Evolutionary conservation across 2,113 vertebrate genomes (phyloP).

Genomic region (Phaethornis superciliosus): DNA sequence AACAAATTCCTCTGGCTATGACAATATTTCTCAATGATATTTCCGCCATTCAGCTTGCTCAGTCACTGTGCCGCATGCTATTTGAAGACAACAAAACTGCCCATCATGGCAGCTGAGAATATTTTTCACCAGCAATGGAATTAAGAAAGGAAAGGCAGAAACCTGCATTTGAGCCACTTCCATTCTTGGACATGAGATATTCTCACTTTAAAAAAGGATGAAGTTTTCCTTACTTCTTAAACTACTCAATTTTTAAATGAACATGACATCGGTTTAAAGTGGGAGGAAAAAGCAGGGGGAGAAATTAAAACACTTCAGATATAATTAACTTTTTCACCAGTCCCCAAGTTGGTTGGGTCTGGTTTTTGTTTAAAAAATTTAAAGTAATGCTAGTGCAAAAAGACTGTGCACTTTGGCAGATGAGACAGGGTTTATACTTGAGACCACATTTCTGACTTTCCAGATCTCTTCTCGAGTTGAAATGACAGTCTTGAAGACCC

Average conservation of each 20-base stretch:
- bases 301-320: neutral
- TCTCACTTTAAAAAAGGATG: neutral
- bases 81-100: conserved; percentile 31
- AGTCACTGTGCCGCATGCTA: neutral
- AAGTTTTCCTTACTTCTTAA: neutral
- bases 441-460: neutral
- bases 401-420: neutral
- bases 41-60: neutral
- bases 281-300: neutral
- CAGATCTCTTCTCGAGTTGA: neutral
- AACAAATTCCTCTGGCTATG: conserved; percentile 2
- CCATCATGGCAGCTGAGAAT: neutral
- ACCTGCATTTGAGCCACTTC: conserved; percentile 26
- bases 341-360: neutral
- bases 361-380: neutral
- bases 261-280: neutral
- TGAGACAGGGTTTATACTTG: neutral
- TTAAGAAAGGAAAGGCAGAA: neutral
- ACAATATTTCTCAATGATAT: neutral
- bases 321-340: neutral
- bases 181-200: conserved; percentile 15
- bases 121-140: neutral
- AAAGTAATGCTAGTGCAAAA: neutral
- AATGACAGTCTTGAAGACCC: neutral
- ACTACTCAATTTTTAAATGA: neutral